Base-by-base conservation (phyloP, 2,888 invertebrate species). In the Dasysyrphus tricinctus region DNA sequence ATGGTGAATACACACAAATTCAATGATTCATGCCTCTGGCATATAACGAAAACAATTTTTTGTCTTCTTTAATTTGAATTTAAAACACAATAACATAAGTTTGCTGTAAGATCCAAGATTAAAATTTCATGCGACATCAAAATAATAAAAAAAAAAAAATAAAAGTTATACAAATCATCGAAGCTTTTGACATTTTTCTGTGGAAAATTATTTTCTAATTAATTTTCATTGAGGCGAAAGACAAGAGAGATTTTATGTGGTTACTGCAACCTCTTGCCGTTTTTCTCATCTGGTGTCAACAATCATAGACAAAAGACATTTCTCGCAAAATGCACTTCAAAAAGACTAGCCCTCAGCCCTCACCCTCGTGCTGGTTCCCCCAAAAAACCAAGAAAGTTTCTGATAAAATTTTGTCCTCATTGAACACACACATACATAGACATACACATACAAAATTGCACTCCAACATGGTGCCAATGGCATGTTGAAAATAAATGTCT, bases 401-500 rank as follows among this genome's bases (percentile, higher is more conserved):
- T 63, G 63, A 63, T 63, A 44, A 63, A 44, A 63, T 63, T 63
- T 63, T n/a, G 42, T 63, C 63, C 63, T 63, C 29, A 32, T 57
- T 34, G 8, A 56, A 8, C 19, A 32, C n/a, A 56, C 2, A 42
- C 8, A 42, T 12, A 34, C 3, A n/a, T n/a, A n/a, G n/a, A 57
- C 24, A 24, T 24, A 8, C 19, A 32, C 9, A 56, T 6, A 24
- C n/a, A 49, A 65, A 49, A 16, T 47, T 49, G 34, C 65, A 65
- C 34, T 65, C 34, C 12, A 65, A 34, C 42, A 34, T 65, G 32
- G 67, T 67, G 67, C 51, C 67, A 69, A 69, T 69, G 69, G 69
- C 51, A 51, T 54, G 39, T 51, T 69, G 69, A 69, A 9, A 69
- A 69, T 69, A 54, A 69, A 69, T 69, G 51, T 69, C 69, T 69